Conservation (phyloP, 1,140 invertebrate species). For the Acromyrmex echinatior region DNA sequence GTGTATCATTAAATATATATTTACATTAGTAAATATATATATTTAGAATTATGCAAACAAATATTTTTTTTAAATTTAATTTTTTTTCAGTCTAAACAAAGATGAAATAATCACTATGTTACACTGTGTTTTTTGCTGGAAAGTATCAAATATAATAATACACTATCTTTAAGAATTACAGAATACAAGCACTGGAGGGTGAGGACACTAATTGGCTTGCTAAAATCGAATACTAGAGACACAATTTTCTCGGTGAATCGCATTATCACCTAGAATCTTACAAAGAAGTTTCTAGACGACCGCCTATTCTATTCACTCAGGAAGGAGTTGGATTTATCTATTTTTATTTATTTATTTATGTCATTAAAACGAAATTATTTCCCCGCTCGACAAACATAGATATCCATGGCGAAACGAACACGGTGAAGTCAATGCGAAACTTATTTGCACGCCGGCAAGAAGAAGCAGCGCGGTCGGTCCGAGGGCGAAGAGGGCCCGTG, state of each 20-base stretch:
- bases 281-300: neutral
- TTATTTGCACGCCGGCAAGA: conserved; percentile 48
- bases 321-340: neutral
- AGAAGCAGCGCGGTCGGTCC: neutral
- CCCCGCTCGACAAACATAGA: conserved; percentile 16
- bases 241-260: neutral
- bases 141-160: too few species aligned
- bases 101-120: too few species aligned
- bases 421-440: conserved; percentile 12
- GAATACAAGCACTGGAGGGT: too few species aligned
- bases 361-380: conserved; percentile 36
- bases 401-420: conserved; percentile 31
- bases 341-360: conserved; percentile 20
- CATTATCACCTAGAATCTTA: conserved; percentile 9
- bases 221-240: conserved; percentile 16
- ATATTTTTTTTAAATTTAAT: too few species aligned
- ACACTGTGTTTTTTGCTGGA: too few species aligned
- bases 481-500: conserved; percentile 15
- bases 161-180: too few species aligned
- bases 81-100: too few species aligned
- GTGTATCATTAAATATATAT: too few species aligned
- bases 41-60: too few species aligned
- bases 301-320: neutral
- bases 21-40: too few species aligned
- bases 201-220: neutral